phyloP scores from a whole-genome alignment of 1,140 invertebrate genomes.

The Gryon sp. region DNA sequence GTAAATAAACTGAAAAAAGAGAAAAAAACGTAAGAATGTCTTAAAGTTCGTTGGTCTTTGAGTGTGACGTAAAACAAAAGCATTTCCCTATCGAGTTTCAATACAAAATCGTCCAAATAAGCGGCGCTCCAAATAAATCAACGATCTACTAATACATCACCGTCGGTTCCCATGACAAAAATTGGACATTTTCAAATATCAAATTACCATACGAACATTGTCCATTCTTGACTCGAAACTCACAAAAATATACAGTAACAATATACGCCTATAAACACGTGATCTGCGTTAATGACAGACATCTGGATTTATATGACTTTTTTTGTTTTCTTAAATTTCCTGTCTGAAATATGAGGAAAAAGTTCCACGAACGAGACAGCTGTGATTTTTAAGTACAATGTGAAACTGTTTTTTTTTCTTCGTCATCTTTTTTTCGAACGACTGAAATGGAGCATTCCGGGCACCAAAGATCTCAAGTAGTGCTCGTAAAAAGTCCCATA shows the following conservation, averaged over 20 bases:
- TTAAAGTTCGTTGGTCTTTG: neutral
- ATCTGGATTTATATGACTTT: conserved; percentile 61
- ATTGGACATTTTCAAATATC: conserved; percentile 42
- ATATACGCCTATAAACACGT: conserved; percentile 51
- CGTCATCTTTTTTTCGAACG: conserved; percentile 17
- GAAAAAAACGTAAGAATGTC: too few species aligned
- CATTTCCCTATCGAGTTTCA: conserved; percentile 37
- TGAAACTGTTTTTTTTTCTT: conserved; percentile 14
- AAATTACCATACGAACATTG: conserved; percentile 43
- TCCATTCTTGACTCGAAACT: conserved; percentile 4
- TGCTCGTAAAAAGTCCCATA: conserved; percentile 42
- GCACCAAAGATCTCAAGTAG: conserved; percentile 37
- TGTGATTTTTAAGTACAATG: conserved; percentile 58
- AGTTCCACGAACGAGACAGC: conserved; percentile 56
- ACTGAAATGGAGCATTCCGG: conserved; percentile 18
- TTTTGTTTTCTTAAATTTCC: conserved; percentile 61
- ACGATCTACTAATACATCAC: conserved; percentile 26
- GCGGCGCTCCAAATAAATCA: conserved; percentile 42
- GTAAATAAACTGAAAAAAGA: conserved; percentile 5
- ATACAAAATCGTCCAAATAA: conserved; percentile 10
- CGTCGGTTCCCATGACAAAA: conserved; percentile 46
- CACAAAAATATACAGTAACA: conserved; percentile 52
- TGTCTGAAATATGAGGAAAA: conserved; percentile 59
- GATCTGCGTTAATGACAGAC: conserved; percentile 57
- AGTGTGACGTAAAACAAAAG: conserved; percentile 43